Evolutionary conservation across 2,888 invertebrate genomes (phyloP).

Genomic region (Plagiodera versicolora): DNA sequence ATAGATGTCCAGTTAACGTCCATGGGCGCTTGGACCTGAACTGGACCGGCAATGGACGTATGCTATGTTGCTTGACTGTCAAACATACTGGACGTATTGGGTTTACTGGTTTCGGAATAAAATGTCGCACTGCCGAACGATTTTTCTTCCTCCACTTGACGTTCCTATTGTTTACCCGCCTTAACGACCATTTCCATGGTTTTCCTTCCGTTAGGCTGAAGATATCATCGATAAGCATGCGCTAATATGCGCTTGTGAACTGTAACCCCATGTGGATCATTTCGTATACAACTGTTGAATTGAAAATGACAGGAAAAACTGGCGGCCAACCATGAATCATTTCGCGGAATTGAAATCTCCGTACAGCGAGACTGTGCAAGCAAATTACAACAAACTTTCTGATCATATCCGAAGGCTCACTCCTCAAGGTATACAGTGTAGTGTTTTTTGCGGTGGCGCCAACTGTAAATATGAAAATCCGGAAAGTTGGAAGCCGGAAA

Average conservation of each 20-base stretch:
- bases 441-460: conserved; percentile 81
- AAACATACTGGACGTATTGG: too few relatives aligned
- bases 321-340: conserved; percentile 35
- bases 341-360: conserved; percentile 40
- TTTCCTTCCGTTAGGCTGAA: conserved; percentile 32
- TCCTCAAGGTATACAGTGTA: conserved; percentile 74
- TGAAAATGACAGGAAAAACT: conserved; percentile 13
- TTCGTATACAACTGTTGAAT: conserved; percentile 13
- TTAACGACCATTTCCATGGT: conserved; percentile 37
- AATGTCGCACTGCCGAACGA: conserved; percentile 35
- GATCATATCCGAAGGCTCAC: conserved; percentile 65
- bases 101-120: too few relatives aligned
- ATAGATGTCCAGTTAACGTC: too few relatives aligned
- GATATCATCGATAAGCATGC: conserved; percentile 49
- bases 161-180: conserved; percentile 40
- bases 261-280: conserved; percentile 24
- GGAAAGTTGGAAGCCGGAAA: conserved; percentile 61
- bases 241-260: conserved; percentile 37
- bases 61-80: too few relatives aligned
- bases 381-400: conserved; percentile 58
- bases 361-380: conserved; percentile 45
- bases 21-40: too few relatives aligned
- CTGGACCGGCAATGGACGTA: too few relatives aligned
- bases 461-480: conserved; percentile 80
- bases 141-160: conserved; percentile 25